Percentiles rank a stretch among this genome's conserved stretches.
Conservation (phyloP, 2,113 vertebrate genomes). For the Brachionichthys hirsutus region DNA sequence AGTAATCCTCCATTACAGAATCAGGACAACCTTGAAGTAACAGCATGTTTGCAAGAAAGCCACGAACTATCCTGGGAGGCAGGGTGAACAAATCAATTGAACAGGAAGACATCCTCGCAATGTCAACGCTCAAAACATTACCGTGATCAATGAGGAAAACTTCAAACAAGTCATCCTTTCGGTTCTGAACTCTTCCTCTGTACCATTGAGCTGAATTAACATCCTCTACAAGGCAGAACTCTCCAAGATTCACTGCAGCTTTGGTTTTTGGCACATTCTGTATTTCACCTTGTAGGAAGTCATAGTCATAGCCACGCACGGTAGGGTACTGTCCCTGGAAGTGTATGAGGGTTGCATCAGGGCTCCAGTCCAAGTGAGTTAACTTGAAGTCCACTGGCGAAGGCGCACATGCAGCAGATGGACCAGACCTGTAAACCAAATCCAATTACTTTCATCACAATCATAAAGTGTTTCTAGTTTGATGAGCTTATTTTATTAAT, state of each 20-base stretch:
- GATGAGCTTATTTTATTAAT: neutral
- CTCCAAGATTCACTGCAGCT: slow-evolving; percentile 70
- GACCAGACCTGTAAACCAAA: slow-evolving; percentile 70
- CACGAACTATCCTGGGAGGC: slow-evolving; percentile 84
- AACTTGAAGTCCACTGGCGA: slow-evolving; percentile 83
- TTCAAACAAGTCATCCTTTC: slow-evolving; percentile 67
- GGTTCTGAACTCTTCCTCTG: slow-evolving; percentile 86
- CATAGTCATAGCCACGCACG: slow-evolving; percentile 85
- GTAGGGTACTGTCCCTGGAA: slow-evolving; percentile 82
- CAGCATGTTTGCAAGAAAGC: slow-evolving; percentile 87
- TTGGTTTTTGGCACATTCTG: slow-evolving; percentile 80
- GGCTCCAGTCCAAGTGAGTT: slow-evolving; percentile 80
- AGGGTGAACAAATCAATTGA: slow-evolving; percentile 81
- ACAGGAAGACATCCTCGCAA: slow-evolving; percentile 75
- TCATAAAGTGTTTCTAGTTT: neutral
- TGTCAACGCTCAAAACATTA: slow-evolving; percentile 74
- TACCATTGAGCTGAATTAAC: slow-evolving; percentile 80
- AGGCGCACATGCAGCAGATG: slow-evolving; percentile 45
- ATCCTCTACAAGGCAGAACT: slow-evolving; percentile 88
- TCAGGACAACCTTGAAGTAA: slow-evolving; percentile 77
- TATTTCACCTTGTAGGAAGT: slow-evolving; percentile 85
- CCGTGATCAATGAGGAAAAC: slow-evolving; percentile 87
- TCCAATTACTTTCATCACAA: neutral
- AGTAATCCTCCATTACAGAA: slow-evolving; percentile 80
- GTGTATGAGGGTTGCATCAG: slow-evolving; percentile 80